These are phyloP conservation scores for Pachypeltis micranthus DNA, from an alignment of 1,140 invertebrate genomes.

Conservation along the genomic window DNA sequence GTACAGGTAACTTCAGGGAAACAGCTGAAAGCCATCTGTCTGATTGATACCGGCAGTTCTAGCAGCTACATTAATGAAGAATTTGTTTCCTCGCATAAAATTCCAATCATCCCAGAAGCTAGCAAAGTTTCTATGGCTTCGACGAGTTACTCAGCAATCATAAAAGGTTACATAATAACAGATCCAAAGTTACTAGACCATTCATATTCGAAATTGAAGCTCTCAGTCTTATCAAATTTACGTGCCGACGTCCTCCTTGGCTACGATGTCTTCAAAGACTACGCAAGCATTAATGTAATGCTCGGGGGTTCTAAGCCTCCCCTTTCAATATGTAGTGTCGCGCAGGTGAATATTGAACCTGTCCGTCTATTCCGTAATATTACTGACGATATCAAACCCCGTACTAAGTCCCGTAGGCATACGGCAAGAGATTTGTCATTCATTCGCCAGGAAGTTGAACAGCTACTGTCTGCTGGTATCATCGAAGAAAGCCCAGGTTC, in stretches of 20 bases:
- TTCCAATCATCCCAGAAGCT: too few species aligned
- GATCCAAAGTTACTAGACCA: neutral
- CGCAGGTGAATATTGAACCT: neutral
- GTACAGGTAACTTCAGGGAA: too few species aligned
- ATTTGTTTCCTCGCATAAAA: too few species aligned
- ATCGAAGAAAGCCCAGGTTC: neutral
- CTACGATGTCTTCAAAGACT: neutral
- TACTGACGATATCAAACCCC: neutral
- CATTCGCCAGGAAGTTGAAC: neutral
- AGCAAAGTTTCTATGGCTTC: too few species aligned
- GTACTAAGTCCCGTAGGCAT: neutral
- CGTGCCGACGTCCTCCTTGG: neutral
- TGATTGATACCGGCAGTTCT: too few species aligned
- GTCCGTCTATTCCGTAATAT: neutral
- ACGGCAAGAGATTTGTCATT: neutral
- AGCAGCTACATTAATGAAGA: too few species aligned
- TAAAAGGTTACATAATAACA: too few species aligned
- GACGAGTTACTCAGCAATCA: too few species aligned
- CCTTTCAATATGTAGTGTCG: too few species aligned
- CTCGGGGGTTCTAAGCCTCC: neutral
- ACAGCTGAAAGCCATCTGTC: too few species aligned
- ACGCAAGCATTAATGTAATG: neutral
- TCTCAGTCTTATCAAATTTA: neutral
- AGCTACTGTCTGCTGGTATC: neutral
- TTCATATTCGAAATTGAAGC: too few species aligned